Evolutionary conservation across 2,888 invertebrate genomes (phyloP), one percentile per base, ranked within the genome.

Genomic region (Coelogynopora nodosa): DNA sequence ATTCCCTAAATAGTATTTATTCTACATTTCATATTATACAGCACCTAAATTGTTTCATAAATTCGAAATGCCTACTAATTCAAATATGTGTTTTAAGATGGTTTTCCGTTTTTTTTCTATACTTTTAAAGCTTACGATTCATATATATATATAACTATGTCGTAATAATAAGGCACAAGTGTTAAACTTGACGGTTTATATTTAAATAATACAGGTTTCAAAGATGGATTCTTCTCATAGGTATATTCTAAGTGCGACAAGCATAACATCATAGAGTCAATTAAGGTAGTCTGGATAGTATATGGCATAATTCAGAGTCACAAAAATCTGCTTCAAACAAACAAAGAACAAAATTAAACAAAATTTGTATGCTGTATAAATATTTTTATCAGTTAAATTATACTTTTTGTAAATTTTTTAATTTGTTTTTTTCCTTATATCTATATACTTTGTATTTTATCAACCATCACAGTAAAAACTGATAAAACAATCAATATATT

Each of bases 1-100:
- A 74, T 74, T 74, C 74, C 74, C 74, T 74, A 74, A 26, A 74
- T 74, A 74, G 74, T 74, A 74, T 74, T 74, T 74, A 74, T 74
- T 74, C 74, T 74, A 74, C 74, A 74, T 74, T 74, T 74, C 74
- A 13, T 74, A 26, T 74, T 74, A 74, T 74, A 74, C 74, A 74
- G 74, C 74, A 74, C 74, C 23, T 74, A 74, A 74, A 74, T 74
- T 74, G 18, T 74, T 74, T 74, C 74, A 74, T 74, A 74, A 74
- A 74, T 74, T 74, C 74, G 74, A 74, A 74, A 74, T 74, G 74
- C 74, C 23, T 74, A 74, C 74, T 74, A 74, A 23, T 74, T 23
- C 18, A 74, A 74, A 74, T 74, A 74, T 74, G 18, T 74, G 5
- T 74, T 74, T 26, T 5, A 23, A 74, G 23, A 74, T 13, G 74